Percentiles rank a stretch among this genome's conserved stretches.
Conservation (phyloP, 2,888 invertebrate species). For the Gisinianus flammeolus region DNA sequence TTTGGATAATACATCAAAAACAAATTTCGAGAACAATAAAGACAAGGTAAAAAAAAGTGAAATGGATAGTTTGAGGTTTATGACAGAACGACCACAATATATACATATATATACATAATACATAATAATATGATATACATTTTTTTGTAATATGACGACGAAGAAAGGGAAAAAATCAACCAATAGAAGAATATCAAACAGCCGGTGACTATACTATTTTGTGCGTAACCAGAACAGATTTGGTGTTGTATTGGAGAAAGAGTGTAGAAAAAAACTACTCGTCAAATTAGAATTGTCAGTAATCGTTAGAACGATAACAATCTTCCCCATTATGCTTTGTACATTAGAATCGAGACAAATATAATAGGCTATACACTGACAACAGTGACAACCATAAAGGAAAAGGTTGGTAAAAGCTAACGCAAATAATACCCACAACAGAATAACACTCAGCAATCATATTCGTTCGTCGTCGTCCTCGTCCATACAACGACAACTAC, state of each 20-base stretch:
- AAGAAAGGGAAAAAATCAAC: constrained; percentile 14
- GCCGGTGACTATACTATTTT: constrained; percentile 15
- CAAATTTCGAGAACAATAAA: no score
- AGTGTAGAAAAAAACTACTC: constrained; percentile 29
- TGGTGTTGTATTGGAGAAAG: constrained; percentile 5
- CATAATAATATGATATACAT: no score
- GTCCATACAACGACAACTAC: neutral
- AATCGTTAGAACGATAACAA: constrained; percentile 36
- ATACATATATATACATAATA: no score
- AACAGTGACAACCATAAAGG: constrained; percentile 37
- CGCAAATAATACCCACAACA: constrained; percentile 39
- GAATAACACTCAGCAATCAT: constrained; percentile 25
- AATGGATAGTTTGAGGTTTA: no score
- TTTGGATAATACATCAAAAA: no score
- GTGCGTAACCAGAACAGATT: constrained; percentile 20
- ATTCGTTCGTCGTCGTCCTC: neutral
- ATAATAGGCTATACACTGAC: constrained; percentile 28
- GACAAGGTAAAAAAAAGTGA: no score
- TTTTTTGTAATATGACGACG: no score
- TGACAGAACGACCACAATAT: no score
- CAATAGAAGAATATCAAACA: neutral
- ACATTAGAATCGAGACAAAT: constrained; percentile 32
- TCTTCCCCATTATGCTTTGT: constrained; percentile 18
- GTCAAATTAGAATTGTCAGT: constrained; percentile 42
- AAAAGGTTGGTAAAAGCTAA: constrained; percentile 38